Percentiles rank a stretch among this genome's conserved stretches.
phyloP scores from a whole-genome alignment of 1,140 invertebrate species.

The Saccostrea cuccullata region DNA sequence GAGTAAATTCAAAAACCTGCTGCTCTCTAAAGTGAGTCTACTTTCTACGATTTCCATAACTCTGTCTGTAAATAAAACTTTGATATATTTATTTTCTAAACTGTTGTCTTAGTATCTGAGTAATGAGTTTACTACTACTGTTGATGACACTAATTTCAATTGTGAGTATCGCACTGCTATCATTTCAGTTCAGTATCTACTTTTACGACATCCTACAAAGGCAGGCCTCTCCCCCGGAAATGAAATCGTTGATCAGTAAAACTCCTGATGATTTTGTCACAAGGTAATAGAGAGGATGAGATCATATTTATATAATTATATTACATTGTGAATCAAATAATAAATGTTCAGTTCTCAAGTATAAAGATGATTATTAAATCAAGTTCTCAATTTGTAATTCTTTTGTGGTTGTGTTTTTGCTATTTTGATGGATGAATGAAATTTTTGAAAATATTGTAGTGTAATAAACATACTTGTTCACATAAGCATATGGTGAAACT shows the following conservation, averaged over 20 bases:
- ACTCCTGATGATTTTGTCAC: slow-evolving; percentile 85
- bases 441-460: too few species aligned
- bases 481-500: too few species aligned
- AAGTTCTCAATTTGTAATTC: too few species aligned
- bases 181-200: slow-evolving; percentile 84
- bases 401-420: too few species aligned
- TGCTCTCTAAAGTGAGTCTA: slow-evolving; percentile 82
- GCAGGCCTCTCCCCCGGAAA: slow-evolving; percentile 84
- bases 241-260: slow-evolving; percentile 84
- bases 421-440: too few species aligned
- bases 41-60: not conserved
- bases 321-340: too few species aligned
- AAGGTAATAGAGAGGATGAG: slow-evolving; percentile 80
- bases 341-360: too few species aligned
- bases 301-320: too few species aligned
- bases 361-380: too few species aligned
- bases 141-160: too few species aligned
- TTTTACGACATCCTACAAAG: slow-evolving; percentile 86
- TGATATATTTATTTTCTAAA: not conserved
- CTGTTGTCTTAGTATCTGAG: not conserved
- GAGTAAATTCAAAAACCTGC: slow-evolving; percentile 83
- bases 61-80: not conserved
- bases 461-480: too few species aligned
- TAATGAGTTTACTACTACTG: too few species aligned
- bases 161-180: not conserved